Evolutionary conservation across 2,113 vertebrate species (phyloP).

Genomic region (Eulemur macaco): DNA sequence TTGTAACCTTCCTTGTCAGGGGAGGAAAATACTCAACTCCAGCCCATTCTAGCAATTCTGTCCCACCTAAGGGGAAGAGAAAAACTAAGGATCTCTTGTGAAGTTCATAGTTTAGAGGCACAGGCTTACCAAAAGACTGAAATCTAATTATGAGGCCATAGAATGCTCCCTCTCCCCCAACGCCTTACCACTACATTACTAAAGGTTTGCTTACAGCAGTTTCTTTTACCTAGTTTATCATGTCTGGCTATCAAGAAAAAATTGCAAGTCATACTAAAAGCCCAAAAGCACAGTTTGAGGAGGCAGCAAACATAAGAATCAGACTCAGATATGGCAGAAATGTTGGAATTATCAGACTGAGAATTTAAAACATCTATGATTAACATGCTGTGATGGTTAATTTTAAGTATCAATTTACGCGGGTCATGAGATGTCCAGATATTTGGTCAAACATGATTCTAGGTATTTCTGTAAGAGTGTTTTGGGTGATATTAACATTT

Average conservation of each 20-base stretch:
- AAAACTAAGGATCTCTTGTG: not conserved
- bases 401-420: not conserved
- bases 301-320: not conserved
- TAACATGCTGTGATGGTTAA: not conserved
- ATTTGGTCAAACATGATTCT: not conserved
- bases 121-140: not conserved
- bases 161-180: not conserved
- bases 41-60: not conserved
- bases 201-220: not conserved
- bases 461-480: not conserved
- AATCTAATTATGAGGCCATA: not conserved
- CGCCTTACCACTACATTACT: not conserved
- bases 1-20: not conserved
- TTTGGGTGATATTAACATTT: not conserved
- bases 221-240: not conserved
- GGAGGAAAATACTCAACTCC: too few relatives aligned
- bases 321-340: not conserved
- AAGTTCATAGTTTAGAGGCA: not conserved
- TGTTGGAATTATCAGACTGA: not conserved
- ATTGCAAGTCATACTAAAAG: not conserved
- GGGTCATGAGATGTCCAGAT: not conserved
- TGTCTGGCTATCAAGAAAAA: not conserved
- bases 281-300: not conserved
- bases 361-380: not conserved
- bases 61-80: not conserved